phyloP scores from a whole-genome alignment of 2,113 vertebrate genomes.

The Chaenogobius annularis region DNA sequence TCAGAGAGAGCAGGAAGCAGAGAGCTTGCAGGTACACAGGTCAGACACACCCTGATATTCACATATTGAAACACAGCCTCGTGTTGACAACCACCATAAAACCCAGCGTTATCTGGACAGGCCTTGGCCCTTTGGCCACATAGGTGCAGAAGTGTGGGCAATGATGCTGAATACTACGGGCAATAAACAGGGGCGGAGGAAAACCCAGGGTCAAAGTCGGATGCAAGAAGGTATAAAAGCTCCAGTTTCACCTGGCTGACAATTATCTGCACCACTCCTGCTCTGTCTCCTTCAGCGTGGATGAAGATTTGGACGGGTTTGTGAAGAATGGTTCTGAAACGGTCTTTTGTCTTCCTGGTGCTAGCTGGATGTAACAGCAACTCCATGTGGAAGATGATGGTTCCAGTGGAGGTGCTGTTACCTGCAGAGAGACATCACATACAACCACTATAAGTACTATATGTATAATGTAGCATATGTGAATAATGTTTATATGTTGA shows the following conservation, averaged over 20 bases:
- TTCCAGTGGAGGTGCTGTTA: slow-evolving; percentile 85
- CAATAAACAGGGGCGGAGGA: slow-evolving; percentile 75
- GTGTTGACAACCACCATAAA: slow-evolving; percentile 76
- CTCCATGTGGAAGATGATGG: slow-evolving; percentile 80
- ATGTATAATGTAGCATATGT: not conserved
- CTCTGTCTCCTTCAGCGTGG: not conserved
- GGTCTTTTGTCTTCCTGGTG: slow-evolving; percentile 37
- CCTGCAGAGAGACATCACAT: slow-evolving; percentile 66
- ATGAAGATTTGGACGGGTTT: not conserved
- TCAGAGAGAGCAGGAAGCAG: slow-evolving; percentile 41
- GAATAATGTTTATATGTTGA: not conserved
- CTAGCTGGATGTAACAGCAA: slow-evolving; percentile 83
- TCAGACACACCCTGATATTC: slow-evolving; percentile 73
- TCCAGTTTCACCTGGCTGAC: slow-evolving; percentile 33
- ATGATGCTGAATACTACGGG: slow-evolving; percentile 65
- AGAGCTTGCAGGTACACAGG: slow-evolving; percentile 45
- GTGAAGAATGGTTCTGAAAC: not conserved
- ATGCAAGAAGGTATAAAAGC: slow-evolving; percentile 31
- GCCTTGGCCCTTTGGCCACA: slow-evolving; percentile 75
- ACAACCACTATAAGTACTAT: slow-evolving; percentile 5
- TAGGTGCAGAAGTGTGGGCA: slow-evolving; percentile 54
- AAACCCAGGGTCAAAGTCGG: slow-evolving; percentile 74
- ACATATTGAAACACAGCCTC: slow-evolving; percentile 54
- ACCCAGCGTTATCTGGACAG: slow-evolving; percentile 72
- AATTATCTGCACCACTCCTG: slow-evolving; percentile 21